phyloP scores from a whole-genome alignment of 37 sponge, comb jelly and placozoan genomes.

The Lycopodina hypogea region DNA sequence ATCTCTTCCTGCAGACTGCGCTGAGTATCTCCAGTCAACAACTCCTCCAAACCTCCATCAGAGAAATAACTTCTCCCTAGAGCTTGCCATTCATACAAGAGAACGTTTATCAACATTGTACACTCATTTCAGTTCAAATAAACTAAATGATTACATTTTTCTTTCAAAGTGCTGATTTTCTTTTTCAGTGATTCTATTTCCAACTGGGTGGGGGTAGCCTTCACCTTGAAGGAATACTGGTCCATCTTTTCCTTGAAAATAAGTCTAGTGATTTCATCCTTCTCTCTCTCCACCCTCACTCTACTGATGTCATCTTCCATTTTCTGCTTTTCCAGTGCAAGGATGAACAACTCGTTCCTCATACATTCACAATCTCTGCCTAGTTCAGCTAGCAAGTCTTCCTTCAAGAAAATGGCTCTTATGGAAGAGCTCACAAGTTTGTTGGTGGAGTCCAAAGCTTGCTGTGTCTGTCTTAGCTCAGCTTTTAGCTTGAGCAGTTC shows the following conservation, averaged over 20 bases:
- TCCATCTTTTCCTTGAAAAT: slow-evolving; percentile 27
- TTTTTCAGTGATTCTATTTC: slow-evolving; percentile 7
- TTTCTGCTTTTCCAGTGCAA: slow-evolving; percentile 2
- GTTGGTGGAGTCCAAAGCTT: not conserved
- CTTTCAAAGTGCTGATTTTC: not conserved
- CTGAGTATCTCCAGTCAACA: slow-evolving; percentile 29
- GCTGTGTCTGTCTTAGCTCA: slow-evolving; percentile 6
- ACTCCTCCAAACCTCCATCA: slow-evolving; percentile 6
- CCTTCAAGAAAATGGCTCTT: slow-evolving; percentile 20
- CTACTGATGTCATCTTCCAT: not conserved
- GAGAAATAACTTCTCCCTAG: slow-evolving; percentile 11
- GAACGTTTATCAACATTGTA: no score
- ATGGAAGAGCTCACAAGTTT: not conserved
- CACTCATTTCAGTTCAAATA: no score
- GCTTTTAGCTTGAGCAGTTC: not conserved
- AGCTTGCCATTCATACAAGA: no score
- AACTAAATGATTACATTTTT: slow-evolving; percentile 13
- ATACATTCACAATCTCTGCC: slow-evolving; percentile 4
- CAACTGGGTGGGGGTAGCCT: slow-evolving; percentile 5
- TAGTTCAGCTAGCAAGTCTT: slow-evolving; percentile 1
- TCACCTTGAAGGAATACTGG: not conserved
- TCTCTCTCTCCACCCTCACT: not conserved
- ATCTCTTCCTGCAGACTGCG: slow-evolving; percentile 20
- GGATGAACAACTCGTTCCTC: not conserved
- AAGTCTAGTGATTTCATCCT: not conserved